Conservation (phyloP, 1,140 invertebrate genomes). For the Druon quercuslanigerum region DNA sequence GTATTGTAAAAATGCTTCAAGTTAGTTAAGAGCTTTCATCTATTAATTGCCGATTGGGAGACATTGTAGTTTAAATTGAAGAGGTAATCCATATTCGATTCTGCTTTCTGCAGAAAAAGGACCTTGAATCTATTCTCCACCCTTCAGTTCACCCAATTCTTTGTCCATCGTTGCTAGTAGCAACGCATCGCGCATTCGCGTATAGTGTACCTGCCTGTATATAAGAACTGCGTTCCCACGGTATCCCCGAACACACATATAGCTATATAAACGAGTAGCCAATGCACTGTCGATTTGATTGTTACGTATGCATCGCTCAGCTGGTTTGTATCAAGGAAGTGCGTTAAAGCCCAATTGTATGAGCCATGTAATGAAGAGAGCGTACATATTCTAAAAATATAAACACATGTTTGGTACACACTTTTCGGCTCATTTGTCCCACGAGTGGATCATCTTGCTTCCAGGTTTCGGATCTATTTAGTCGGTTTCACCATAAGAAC, state of each 20-base stretch:
- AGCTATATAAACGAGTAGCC: slow-evolving; percentile 12
- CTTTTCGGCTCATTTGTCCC: slow-evolving; percentile 58
- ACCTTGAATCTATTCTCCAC: neutral
- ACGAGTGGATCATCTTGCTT: slow-evolving; percentile 51
- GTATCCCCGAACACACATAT: slow-evolving; percentile 42
- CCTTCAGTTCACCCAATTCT: neutral
- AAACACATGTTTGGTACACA: slow-evolving; percentile 35
- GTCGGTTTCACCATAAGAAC: neutral
- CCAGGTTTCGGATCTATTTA: neutral
- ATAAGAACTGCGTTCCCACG: slow-evolving; percentile 59
- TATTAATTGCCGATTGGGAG: too few relatives aligned
- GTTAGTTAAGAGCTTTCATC: too few relatives aligned
- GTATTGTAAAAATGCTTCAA: too few relatives aligned
- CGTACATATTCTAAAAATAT: neutral
- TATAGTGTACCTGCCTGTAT: slow-evolving; percentile 53
- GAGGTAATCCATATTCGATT: neutral
- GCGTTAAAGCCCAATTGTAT: slow-evolving; percentile 46
- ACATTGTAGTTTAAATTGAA: neutral
- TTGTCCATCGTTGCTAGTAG: slow-evolving; percentile 14
- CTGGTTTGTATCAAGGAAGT: slow-evolving; percentile 15
- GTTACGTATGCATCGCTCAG: slow-evolving; percentile 14
- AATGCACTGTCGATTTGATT: neutral
- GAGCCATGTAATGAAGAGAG: slow-evolving; percentile 34
- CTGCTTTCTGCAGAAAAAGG: neutral
- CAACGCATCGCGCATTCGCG: slow-evolving; percentile 1